Evolutionary conservation across 2,113 vertebrate species (phyloP).

Genomic region (Ursus arctos): DNA sequence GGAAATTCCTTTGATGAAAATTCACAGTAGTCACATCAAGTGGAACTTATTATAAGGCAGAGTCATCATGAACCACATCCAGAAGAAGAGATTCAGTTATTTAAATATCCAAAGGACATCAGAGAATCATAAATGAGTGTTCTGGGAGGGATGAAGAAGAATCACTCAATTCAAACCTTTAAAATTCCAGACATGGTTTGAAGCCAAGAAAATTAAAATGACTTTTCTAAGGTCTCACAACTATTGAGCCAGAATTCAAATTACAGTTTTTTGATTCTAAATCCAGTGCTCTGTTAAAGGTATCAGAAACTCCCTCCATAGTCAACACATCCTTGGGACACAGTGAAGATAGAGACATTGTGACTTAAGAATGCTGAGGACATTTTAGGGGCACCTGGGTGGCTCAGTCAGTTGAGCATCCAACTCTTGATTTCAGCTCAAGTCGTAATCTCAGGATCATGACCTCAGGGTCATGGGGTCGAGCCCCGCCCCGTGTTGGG

Average conservation of each 20-base stretch:
- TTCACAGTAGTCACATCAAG: not conserved
- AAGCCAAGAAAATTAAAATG: constrained; percentile 24
- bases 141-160: not conserved
- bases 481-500: not conserved
- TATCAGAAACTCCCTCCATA: not conserved
- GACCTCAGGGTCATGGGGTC: not conserved
- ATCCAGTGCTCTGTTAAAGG: not conserved
- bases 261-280: not conserved
- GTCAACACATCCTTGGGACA: not conserved
- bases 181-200: not conserved
- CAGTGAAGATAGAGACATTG: not conserved
- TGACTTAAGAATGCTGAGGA: not conserved
- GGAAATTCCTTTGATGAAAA: not conserved
- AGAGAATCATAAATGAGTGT: not conserved
- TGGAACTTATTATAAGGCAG: not conserved
- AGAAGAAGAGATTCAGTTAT: not conserved
- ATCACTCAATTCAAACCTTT: not conserved
- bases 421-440: not conserved
- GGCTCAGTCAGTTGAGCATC: not conserved
- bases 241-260: not conserved
- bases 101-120: not conserved
- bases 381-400: not conserved
- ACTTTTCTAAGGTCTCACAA: not conserved
- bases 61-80: not conserved
- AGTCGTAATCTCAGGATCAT: not conserved